A percentile compares a stretch with the other conserved stretches of the same genome.
Evolutionary conservation across 2,888 invertebrate genomes (phyloP).

Genomic region (Dexiosoma caninum): DNA sequence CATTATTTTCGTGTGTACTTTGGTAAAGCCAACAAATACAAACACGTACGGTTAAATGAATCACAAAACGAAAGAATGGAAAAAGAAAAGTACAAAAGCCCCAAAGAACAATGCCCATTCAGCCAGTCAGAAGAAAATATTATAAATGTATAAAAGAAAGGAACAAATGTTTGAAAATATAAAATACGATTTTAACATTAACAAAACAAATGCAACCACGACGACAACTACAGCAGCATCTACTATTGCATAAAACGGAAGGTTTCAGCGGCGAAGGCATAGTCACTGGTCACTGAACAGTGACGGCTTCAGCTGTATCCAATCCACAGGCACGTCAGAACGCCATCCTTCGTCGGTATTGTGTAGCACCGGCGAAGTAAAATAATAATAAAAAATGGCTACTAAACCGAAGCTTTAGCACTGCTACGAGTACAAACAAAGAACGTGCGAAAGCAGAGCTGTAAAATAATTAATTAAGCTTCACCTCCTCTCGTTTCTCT

Average conservation of each 20-base stretch:
- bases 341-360: too few species aligned
- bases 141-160: conserved; percentile 37
- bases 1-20: conserved; percentile 52
- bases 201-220: conserved; percentile 13
- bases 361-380: too few species aligned
- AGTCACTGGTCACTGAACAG: too few species aligned
- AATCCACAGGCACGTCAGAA: too few species aligned
- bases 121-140: conserved; percentile 35
- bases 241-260: background rate
- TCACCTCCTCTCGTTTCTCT: too few species aligned
- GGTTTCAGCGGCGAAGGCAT: too few species aligned
- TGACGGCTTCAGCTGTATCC: too few species aligned
- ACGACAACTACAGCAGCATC: background rate
- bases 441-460: too few species aligned
- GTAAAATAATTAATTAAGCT: too few species aligned
- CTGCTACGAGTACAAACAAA: too few species aligned
- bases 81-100: conserved; percentile 45
- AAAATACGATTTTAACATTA: conserved; percentile 47
- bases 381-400: too few species aligned
- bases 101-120: conserved; percentile 48
- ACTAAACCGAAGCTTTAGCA: too few species aligned
- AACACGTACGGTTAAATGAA: conserved; percentile 55
- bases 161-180: conserved; percentile 52
- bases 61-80: conserved; percentile 40
- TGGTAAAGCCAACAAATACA: conserved; percentile 54